Percentiles rank a stretch among this genome's conserved stretches.
Evolutionary conservation across 2,113 vertebrate genomes (phyloP).

Genomic region (Carassius auratus): DNA sequence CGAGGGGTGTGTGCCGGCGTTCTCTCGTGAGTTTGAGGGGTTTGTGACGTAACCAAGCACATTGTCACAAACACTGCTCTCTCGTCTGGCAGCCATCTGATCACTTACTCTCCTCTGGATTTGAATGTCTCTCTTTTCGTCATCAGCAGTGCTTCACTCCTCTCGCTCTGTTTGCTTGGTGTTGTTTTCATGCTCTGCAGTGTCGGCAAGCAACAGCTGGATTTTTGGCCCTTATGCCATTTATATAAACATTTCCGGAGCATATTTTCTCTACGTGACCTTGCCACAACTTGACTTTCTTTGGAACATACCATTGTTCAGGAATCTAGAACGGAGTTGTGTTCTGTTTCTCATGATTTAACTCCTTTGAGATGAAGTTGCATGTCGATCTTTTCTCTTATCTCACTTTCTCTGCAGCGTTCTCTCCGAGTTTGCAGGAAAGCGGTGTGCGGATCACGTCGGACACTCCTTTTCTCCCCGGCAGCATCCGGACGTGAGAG

Average conservation of each 20-base stretch:
- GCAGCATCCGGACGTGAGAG: slow-evolving; percentile 32
- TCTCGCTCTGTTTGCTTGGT: slow-evolving; percentile 14
- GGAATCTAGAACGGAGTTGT: background rate
- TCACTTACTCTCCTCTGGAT: slow-evolving; percentile 39
- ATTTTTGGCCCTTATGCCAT: background rate
- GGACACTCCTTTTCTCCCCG: slow-evolving; percentile 81
- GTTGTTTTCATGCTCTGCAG: slow-evolving; percentile 19
- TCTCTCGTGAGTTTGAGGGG: background rate
- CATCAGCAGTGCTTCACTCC: background rate
- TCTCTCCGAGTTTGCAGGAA: slow-evolving; percentile 76
- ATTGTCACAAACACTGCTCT: slow-evolving; percentile 39
- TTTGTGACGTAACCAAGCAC: slow-evolving; percentile 26
- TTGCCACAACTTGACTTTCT: background rate
- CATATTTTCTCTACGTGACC: background rate
- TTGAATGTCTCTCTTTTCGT: slow-evolving; percentile 38
- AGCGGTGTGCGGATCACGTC: slow-evolving; percentile 81
- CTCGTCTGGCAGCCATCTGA: slow-evolving; percentile 39
- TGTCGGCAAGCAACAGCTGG: background rate
- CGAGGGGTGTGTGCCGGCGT: background rate
- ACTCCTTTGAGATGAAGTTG: background rate
- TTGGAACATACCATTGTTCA: background rate
- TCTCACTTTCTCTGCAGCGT: slow-evolving; percentile 53
- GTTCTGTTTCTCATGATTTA: background rate
- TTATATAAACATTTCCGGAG: background rate
- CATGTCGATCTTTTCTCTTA: background rate